phyloP scores from a whole-genome alignment of 2,113 vertebrate genomes.

The Ciconia stormi region DNA sequence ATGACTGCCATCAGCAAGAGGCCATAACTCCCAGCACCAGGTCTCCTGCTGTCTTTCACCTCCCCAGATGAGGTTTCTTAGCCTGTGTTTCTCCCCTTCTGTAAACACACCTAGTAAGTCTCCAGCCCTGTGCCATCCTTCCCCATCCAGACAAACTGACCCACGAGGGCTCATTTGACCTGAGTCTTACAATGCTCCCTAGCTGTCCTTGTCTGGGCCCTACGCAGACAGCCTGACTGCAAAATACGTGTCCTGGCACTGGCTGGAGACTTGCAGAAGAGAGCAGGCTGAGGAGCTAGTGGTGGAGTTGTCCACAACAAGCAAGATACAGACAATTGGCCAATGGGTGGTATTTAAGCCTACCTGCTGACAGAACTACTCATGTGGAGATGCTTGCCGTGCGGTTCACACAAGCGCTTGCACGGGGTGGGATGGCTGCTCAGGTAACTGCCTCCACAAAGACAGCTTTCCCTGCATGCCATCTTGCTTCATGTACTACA shows the following conservation, averaged over 20 bases:
- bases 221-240: neutral
- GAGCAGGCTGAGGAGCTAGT: neutral
- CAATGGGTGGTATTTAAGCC: neutral
- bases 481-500: neutral
- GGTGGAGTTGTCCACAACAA: neutral
- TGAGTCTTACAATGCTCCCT: neutral
- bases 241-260: neutral
- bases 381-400: neutral
- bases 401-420: neutral
- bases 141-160: neutral
- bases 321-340: neutral
- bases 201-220: neutral
- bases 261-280: neutral
- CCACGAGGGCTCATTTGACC: neutral
- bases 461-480: neutral
- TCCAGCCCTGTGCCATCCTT: neutral
- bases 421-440: neutral
- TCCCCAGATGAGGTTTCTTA: neutral
- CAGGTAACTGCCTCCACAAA: neutral
- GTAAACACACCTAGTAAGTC: neutral
- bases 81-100: neutral
- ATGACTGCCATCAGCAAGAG: neutral
- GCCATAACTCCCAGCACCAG: neutral
- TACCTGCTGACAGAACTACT: neutral
- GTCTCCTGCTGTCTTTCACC: neutral